phyloP scores from a whole-genome alignment of 2,888 invertebrate genomes.

The Pelosia muscerda region DNA sequence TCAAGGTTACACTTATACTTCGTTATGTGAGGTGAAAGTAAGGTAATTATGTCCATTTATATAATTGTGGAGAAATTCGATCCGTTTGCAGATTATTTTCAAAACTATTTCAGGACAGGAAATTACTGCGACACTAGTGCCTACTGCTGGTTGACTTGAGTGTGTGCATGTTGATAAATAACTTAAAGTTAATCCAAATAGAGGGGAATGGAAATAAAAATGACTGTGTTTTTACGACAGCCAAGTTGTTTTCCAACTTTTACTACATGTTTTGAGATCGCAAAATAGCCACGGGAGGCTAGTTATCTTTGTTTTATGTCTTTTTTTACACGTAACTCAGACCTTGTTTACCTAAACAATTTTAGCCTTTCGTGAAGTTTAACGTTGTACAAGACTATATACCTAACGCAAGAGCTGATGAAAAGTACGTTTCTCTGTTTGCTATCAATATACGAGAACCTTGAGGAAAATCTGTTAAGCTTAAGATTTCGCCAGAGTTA shows the following conservation, averaged over 20 bases:
- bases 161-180: constrained; percentile 47
- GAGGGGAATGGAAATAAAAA: constrained; percentile 44
- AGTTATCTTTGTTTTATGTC: constrained; percentile 51
- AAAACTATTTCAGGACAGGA: background rate
- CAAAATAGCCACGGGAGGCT: constrained; percentile 44
- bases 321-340: constrained; percentile 34
- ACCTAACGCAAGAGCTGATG: background rate
- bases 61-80: background rate
- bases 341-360: constrained; percentile 27
- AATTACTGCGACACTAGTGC: constrained; percentile 29
- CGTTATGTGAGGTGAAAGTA: background rate
- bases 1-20: background rate
- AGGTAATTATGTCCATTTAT: background rate
- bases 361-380: constrained; percentile 16
- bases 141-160: constrained; percentile 31
- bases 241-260: constrained; percentile 58
- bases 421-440: constrained; percentile 10
- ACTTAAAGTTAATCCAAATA: constrained; percentile 18
- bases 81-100: constrained; percentile 25
- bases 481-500: constrained; percentile 9
- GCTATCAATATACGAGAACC: constrained; percentile 2
- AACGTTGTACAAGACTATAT: constrained; percentile 1
- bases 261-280: constrained; percentile 54
- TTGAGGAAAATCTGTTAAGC: constrained; percentile 11
- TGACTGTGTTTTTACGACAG: constrained; percentile 68